phyloP scores from a whole-genome alignment of 92 coral and sea anemone genomes.

The Nematostella vectensis region DNA sequence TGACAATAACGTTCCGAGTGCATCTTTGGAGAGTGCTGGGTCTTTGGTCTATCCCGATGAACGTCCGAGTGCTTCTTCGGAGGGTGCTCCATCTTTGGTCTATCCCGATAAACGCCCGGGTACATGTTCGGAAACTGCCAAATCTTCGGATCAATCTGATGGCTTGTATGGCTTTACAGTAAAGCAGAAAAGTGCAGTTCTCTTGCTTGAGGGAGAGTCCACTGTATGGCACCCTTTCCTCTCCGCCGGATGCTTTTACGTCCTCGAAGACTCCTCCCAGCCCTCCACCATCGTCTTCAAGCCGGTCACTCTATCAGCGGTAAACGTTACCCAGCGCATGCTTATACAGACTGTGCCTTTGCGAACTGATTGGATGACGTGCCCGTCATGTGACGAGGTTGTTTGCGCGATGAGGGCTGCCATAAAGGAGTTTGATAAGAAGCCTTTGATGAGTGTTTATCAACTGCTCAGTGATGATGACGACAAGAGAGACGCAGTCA shows the following conservation, averaged over 20 bases:
- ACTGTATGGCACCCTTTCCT: constrained; percentile 36
- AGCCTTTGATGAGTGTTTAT: too few species aligned
- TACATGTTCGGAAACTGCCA: background rate
- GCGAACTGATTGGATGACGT: background rate
- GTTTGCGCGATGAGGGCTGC: too few species aligned
- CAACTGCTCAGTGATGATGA: too few species aligned
- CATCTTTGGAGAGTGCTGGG: too few species aligned
- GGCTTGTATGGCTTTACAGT: constrained; percentile 14
- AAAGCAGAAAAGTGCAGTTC: constrained; percentile 26
- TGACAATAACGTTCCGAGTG: too few species aligned
- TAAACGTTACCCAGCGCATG: background rate
- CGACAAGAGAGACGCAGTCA: too few species aligned
- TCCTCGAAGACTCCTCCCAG: constrained; percentile 24
- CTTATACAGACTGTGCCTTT: background rate
- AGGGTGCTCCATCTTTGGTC: background rate
- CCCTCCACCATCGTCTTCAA: constrained; percentile 20
- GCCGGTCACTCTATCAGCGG: constrained; percentile 1
- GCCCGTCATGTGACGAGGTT: too few species aligned
- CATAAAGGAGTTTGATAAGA: too few species aligned
- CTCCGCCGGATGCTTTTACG: constrained; percentile 64
- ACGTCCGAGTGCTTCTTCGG: background rate
- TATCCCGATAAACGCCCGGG: constrained; percentile 4
- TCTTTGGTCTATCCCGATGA: constrained; percentile 10
- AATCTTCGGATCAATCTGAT: too few species aligned
- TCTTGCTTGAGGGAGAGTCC: constrained; percentile 25